Base-by-base conservation (phyloP, 2,797 vertebrate species). In the Etheostoma nigrum region DNA sequence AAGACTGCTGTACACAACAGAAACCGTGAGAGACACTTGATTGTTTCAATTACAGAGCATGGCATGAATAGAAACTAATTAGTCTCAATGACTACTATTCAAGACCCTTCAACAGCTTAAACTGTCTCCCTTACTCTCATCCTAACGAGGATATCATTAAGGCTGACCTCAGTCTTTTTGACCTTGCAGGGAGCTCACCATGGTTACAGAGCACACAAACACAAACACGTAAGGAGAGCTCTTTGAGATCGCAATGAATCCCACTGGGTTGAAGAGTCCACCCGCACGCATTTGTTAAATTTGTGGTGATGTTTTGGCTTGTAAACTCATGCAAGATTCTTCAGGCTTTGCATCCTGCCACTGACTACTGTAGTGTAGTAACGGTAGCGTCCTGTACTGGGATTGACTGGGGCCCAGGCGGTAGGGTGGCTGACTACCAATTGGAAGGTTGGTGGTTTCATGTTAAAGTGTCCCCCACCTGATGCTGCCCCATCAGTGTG, bases 21-120 rank as follows among this genome's bases (percentile, higher is more conserved):
- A 69, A 62, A 48, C 30, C 64, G 58, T 47, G 73, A 77, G 57
- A 76, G 53, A n/a, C 33, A 25, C 72, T 84, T 77, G 30, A 81
- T 25, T 33, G 61, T 42, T 62, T 82, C 57, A 64, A 21, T 73
- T 44, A 57, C 23, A 12, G 49, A 51, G 36, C 40, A 72, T 21
- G 42, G 19, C 44, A 55, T 87, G 78, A 85, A 85, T 57, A 33
- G 69, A 71, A 84, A 64, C 44, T 83, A 76, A 88, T 88, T 86
- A 74, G 78, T 79, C 72, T 85, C 63, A 78, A 72, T 84, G 82
- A 85, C 23, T 75, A 64, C 55, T 18, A 30, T 61, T 81, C 30
- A 82, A 61, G 62, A 66, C 13, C 9, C 23, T 71, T 59, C 27
- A 69, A 71, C 40, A 71, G 65, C 68, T 73, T 76, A 40, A 78